phyloP scores from a whole-genome alignment of 2,113 vertebrate genomes.

The Macrotis lagotis region DNA sequence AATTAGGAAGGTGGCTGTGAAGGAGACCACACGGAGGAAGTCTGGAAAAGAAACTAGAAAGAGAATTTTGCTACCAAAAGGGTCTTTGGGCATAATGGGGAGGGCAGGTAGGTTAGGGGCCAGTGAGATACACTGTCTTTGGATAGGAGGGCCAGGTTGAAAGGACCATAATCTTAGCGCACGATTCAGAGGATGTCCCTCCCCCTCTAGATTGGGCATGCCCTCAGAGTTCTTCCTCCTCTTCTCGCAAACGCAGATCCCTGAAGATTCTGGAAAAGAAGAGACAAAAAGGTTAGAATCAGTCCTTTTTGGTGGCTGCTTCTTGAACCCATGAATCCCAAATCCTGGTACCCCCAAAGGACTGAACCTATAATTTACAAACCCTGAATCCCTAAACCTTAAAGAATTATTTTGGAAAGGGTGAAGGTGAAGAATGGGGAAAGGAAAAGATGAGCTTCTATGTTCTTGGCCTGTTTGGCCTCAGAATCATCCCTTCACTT shows the following conservation, averaged over 20 bases:
- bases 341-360: background rate
- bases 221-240: background rate
- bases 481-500: background rate
- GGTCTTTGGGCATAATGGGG: background rate
- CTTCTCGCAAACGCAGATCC: slow-evolving; percentile 66
- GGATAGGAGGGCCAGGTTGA: background rate
- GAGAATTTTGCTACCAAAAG: background rate
- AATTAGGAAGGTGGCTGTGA: background rate
- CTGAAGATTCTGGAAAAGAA: slow-evolving; percentile 72
- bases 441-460: too few species aligned
- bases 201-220: slow-evolving; percentile 79
- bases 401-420: too few species aligned
- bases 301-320: background rate
- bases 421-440: too few species aligned
- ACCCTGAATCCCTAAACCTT: background rate
- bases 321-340: background rate
- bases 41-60: background rate
- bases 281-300: slow-evolving; percentile 62
- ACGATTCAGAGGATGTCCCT: background rate
- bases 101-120: background rate
- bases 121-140: background rate
- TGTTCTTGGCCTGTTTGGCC: background rate
- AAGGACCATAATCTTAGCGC: background rate
- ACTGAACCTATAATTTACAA: background rate
- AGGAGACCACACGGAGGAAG: background rate